Conservation (phyloP, 2,113 vertebrate species). For the Menura novaehollandiae region DNA sequence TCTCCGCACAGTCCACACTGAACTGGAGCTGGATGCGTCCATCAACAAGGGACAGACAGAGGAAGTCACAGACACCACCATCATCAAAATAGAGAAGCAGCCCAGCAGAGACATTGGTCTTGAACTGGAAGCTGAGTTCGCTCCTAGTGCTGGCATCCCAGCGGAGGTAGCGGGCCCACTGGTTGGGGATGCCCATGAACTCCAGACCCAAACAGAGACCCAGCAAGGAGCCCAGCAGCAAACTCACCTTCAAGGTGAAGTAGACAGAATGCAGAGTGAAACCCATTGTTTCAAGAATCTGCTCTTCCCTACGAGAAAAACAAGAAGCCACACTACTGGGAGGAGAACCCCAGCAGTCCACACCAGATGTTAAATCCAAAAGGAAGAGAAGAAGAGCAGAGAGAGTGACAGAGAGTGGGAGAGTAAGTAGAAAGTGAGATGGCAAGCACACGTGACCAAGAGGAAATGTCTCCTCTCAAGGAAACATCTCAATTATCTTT, state of each 20-base stretch:
- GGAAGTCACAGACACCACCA: conserved; percentile 93
- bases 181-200: conserved; percentile 90
- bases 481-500: conserved; percentile 67
- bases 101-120: conserved; percentile 87
- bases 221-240: conserved; percentile 83
- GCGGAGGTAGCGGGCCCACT: conserved; percentile 95
- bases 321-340: neutral
- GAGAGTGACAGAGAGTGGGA: neutral
- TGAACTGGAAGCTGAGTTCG: conserved; percentile 94
- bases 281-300: conserved; percentile 68
- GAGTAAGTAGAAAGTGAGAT: neutral
- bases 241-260: conserved; percentile 77
- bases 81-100: conserved; percentile 95
- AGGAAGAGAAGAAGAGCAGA: neutral
- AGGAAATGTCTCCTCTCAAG: conserved; percentile 7
- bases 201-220: conserved; percentile 85
- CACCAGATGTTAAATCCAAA: conserved; percentile 29
- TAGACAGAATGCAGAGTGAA: conserved; percentile 77
- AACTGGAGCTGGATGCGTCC: conserved; percentile 87
- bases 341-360: neutral
- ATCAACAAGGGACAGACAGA: conserved; percentile 82
- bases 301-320: conserved; percentile 8
- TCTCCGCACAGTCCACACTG: conserved; percentile 93
- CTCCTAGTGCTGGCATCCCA: conserved; percentile 94
- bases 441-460: neutral